Percentiles rank a stretch among this genome's conserved stretches.
phyloP scores from a whole-genome alignment of 2,888 invertebrate species.

The Dexiosoma caninum region DNA sequence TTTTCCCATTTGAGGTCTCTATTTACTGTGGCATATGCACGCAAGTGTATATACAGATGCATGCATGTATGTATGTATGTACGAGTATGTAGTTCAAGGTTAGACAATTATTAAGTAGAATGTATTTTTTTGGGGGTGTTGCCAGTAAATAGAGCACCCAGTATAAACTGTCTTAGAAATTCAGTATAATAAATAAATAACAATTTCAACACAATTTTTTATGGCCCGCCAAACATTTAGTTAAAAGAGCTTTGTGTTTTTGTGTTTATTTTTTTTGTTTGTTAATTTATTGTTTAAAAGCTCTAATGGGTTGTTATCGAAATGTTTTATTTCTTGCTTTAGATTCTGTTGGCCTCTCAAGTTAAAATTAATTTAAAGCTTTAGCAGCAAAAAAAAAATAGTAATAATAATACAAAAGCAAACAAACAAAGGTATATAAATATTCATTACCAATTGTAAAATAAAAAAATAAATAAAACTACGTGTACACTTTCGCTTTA shows the following conservation, averaged over 20 bases:
- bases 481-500: slow-evolving; percentile 43
- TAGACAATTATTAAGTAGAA: neutral
- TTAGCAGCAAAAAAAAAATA: slow-evolving; percentile 8
- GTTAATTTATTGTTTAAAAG: slow-evolving; percentile 4
- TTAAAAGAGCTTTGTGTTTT: neutral
- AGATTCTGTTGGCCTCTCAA: slow-evolving; percentile 33
- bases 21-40: neutral
- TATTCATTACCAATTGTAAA: slow-evolving; percentile 16
- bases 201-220: neutral
- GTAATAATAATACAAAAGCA: neutral
- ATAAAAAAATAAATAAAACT: slow-evolving; percentile 5
- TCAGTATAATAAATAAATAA: neutral
- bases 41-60: neutral
- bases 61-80: neutral
- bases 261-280: neutral
- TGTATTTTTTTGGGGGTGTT: slow-evolving; percentile 3
- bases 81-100: slow-evolving; percentile 46
- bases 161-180: slow-evolving; percentile 1
- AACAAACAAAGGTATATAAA: slow-evolving; percentile 10
- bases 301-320: neutral
- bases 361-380: slow-evolving; percentile 43
- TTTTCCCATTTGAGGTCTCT: slow-evolving; percentile 14
- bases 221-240: neutral
- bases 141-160: neutral
- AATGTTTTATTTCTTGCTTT: slow-evolving; percentile 35